Evolutionary conservation across 2,888 invertebrate species (phyloP), one percentile per base, ranked within the genome.

Genomic region (Pristionchus japonicus): DNA sequence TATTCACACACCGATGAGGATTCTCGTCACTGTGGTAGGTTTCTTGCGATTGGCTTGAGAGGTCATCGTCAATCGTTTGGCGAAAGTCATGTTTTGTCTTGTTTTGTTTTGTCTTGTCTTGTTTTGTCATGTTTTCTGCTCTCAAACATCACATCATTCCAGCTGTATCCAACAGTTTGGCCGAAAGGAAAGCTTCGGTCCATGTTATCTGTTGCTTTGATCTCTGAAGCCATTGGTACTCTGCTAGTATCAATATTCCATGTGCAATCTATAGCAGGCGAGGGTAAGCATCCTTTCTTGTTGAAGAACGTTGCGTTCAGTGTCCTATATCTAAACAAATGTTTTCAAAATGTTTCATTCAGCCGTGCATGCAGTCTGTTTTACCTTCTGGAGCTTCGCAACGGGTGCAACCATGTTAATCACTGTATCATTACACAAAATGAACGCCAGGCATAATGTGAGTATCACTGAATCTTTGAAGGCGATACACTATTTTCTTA

Each of bases 181-280:
- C 74, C 74, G 9, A 37, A 23, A 4, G 74, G 74, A 3, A 74
- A 40, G 40, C 74, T 74, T 23, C 37, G 74, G 17, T 40, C 23
- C 17, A 7, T 20, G 0, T 20, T 74, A 1, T 3, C 6, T 15
- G 4, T 40, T 7, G 37, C 40, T 3, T 23, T 74, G 3, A 40
- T 74, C n/a, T 37, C 20, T 17, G 74, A 74, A n/a, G n/a, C 74
- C 4, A 1, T 40, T 20, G 37, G 20, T 4, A 74, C 74, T 3
- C 31, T 40, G 6, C 11, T 40, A 11, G 74, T 74, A 0, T 40
- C 20, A 7, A 40, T 74, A 7, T 74, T 74, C 23, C 74, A 74
- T 20, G 74, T 74, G 20, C 74, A 74, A 40, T 74, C 74, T 15
- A 74, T 74, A 20, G 74, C 74, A 37, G 74, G 74, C 40, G 74